phyloP scores from a whole-genome alignment of 2,113 vertebrate species.

The Meleagris gallopavo region DNA sequence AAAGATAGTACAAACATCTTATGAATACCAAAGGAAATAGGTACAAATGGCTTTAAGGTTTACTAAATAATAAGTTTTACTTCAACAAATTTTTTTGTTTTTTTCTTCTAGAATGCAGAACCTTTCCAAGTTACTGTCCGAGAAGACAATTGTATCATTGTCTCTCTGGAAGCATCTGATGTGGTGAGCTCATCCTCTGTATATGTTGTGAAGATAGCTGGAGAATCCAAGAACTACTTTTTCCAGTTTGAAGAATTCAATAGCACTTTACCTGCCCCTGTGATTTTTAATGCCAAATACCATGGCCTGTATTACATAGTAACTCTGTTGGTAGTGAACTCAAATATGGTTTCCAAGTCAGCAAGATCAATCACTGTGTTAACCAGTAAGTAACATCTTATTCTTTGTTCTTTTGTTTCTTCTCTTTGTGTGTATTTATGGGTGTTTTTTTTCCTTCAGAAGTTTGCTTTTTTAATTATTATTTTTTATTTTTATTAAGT shows the following conservation, averaged over 20 bases:
- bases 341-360: conserved; percentile 83
- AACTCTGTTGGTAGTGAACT: conserved; percentile 83
- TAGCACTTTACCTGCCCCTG: conserved; percentile 78
- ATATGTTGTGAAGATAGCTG: conserved; percentile 90
- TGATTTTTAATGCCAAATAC: conserved; percentile 88
- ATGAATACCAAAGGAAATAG: neutral
- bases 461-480: neutral
- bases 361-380: conserved; percentile 84
- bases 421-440: neutral
- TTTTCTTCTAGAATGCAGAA: conserved; percentile 73
- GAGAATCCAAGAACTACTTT: conserved; percentile 87
- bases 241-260: conserved; percentile 85
- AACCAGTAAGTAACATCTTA: conserved; percentile 85
- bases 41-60: neutral
- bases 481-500: neutral
- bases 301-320: conserved; percentile 92
- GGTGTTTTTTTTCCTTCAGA: neutral
- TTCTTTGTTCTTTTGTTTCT: neutral
- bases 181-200: conserved; percentile 80
- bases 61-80: neutral
- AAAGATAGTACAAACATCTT: neutral
- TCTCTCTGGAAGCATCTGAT: conserved; percentile 85
- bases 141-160: conserved; percentile 81
- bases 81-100: neutral
- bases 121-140: conserved; percentile 84